Conservation (phyloP, 2,888 invertebrate genomes). For the Zootermopsis nevadensis region DNA sequence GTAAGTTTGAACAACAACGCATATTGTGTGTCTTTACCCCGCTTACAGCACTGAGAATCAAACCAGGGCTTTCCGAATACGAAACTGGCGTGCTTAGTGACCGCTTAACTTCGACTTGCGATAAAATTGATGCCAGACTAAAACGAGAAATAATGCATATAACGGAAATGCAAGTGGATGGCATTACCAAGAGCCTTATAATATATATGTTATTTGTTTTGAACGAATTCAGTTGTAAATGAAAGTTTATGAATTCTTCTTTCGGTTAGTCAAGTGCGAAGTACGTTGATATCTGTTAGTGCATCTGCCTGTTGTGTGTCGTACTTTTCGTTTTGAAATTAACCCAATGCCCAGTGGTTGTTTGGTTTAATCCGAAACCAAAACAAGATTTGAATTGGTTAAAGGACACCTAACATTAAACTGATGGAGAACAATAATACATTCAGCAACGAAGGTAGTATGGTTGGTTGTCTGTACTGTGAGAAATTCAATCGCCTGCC, state of each 20-base stretch:
- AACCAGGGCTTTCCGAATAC: too few relatives aligned
- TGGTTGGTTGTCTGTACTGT: background rate
- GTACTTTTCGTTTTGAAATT: slow-evolving; percentile 22
- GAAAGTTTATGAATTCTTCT: background rate
- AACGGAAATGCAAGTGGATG: too few relatives aligned
- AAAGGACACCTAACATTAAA: slow-evolving; percentile 28
- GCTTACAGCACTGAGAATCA: too few relatives aligned
- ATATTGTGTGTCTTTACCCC: too few relatives aligned
- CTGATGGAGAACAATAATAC: slow-evolving; percentile 13
- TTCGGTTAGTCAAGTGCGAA: slow-evolving; percentile 12
- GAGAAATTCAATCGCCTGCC: too few relatives aligned
- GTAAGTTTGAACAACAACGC: too few relatives aligned
- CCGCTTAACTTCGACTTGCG: too few relatives aligned
- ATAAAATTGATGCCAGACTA: too few relatives aligned
- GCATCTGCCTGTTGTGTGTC: slow-evolving; percentile 10
- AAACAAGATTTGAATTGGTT: slow-evolving; percentile 37
- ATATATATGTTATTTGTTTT: too few relatives aligned
- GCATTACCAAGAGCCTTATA: too few relatives aligned
- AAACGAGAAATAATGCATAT: too few relatives aligned
- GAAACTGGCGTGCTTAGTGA: too few relatives aligned
- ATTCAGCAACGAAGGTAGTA: background rate
- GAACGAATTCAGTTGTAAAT: background rate
- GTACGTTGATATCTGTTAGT: slow-evolving; percentile 9
- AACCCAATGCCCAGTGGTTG: slow-evolving; percentile 15
- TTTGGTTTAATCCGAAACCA: slow-evolving; percentile 34